These are phyloP conservation scores for Xenotilapia flavipinnis DNA, from an alignment of 2,113 vertebrate genomes.

Conservation along the genomic window DNA sequence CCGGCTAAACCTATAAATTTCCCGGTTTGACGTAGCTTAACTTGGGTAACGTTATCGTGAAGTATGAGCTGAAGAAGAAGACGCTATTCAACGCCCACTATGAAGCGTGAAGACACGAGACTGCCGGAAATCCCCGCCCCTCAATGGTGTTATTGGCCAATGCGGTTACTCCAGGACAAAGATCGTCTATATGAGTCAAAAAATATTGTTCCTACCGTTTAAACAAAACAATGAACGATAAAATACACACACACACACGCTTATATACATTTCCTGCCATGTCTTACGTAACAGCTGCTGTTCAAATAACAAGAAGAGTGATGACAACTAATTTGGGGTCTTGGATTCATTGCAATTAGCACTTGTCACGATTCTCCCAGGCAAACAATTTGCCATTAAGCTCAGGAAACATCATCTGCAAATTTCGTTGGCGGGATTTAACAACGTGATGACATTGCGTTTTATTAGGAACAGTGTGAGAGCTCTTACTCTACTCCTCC, in stretches of 20 bases:
- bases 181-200: not conserved
- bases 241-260: accelerated
- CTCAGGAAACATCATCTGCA: not conserved
- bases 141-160: not conserved
- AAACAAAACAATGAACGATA: not conserved
- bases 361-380: not conserved
- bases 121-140: constrained; percentile 48
- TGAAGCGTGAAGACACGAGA: not conserved
- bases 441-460: not conserved
- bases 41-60: constrained; percentile 16
- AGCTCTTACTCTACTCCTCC: accelerated
- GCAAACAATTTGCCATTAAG: not conserved
- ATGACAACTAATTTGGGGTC: not conserved
- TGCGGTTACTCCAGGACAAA: not conserved
- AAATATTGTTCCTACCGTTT: too few relatives aligned
- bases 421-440: not conserved
- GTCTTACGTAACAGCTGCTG: not conserved
- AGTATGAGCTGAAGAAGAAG: constrained; percentile 8
- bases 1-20: not conserved
- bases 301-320: not conserved
- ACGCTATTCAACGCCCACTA: constrained; percentile 45
- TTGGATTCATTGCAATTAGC: not conserved
- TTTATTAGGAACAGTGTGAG: not conserved
- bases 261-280: not conserved
- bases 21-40: not conserved